These are phyloP conservation scores for Hipparchia semele DNA, from an alignment of 2,888 invertebrate genomes.

Conservation along the genomic window DNA sequence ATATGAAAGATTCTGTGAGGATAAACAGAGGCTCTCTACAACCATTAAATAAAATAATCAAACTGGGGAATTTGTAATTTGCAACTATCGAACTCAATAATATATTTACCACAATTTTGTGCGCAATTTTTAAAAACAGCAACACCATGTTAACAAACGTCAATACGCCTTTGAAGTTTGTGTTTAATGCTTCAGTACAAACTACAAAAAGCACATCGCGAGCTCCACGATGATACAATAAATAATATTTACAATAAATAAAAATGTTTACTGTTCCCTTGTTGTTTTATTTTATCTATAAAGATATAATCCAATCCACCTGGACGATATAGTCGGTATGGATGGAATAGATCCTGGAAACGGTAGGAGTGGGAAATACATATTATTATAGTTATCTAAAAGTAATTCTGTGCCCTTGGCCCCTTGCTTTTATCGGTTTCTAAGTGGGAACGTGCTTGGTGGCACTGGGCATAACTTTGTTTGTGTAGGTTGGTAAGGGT, in stretches of 20 bases:
- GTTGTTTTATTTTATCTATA: conserved; percentile 58
- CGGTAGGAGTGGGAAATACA: too few species aligned
- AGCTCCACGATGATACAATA: conserved; percentile 76
- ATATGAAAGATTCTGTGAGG: neutral
- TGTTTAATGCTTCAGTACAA: conserved; percentile 42
- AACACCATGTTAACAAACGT: conserved; percentile 3
- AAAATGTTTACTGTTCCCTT: conserved; percentile 78
- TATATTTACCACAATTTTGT: neutral
- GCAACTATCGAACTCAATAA: neutral
- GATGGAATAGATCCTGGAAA: neutral
- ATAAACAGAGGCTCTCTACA: neutral
- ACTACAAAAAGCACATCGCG: conserved; percentile 65
- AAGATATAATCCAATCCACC: too few species aligned
- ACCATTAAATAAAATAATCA: neutral
- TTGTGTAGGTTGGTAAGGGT: too few species aligned
- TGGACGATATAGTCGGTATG: too few species aligned
- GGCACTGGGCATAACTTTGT: too few species aligned
- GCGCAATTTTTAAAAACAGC: neutral
- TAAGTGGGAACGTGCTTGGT: too few species aligned
- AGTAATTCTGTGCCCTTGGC: too few species aligned
- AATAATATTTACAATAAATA: conserved; percentile 79
- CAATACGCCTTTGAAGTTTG: conserved; percentile 22
- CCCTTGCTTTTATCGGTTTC: too few species aligned
- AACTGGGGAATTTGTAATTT: neutral
- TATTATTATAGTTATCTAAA: too few species aligned